A percentile compares a stretch with the other conserved stretches of the same genome.
These are phyloP conservation scores for Aplodontia rufa DNA, from an alignment of 2,113 vertebrate species.

Conservation along the genomic window DNA sequence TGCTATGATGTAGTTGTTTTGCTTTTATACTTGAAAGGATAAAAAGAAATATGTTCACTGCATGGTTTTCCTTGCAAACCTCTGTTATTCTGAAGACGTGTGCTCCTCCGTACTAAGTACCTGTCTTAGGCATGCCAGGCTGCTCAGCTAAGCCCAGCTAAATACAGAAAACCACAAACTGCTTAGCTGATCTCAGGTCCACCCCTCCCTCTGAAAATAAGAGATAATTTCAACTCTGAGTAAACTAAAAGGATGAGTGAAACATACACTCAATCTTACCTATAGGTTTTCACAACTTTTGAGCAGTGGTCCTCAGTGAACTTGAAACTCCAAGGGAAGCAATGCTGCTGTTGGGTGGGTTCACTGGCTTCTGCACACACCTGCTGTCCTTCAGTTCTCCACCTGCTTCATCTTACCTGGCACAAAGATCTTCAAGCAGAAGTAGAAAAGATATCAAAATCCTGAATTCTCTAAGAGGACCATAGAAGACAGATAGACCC, in stretches of 20 bases:
- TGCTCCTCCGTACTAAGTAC: neutral
- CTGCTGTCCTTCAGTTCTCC: conserved; percentile 27
- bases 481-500: neutral
- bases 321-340: conserved; percentile 29
- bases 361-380: neutral
- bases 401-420: neutral
- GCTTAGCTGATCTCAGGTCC: neutral
- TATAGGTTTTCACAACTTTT: conserved; percentile 25
- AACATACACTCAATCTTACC: conserved; percentile 40
- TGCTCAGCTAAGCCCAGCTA: neutral
- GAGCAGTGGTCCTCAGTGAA: neutral
- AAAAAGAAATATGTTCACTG: neutral
- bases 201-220: neutral
- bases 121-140: neutral
- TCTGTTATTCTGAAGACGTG: conserved; percentile 27
- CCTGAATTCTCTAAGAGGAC: neutral
- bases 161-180: neutral
- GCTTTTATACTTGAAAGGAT: conserved; percentile 43
- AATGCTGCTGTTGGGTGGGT: neutral
- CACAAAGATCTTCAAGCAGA: conserved; percentile 43
- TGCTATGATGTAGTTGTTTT: neutral
- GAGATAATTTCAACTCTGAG: neutral
- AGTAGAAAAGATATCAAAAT: conserved; percentile 28
- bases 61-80: conserved; percentile 8
- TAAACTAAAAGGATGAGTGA: conserved; percentile 20